These are phyloP conservation scores for Enteromius treurensis DNA, from an alignment of 2,797 vertebrate species.

Conservation along the genomic window DNA sequence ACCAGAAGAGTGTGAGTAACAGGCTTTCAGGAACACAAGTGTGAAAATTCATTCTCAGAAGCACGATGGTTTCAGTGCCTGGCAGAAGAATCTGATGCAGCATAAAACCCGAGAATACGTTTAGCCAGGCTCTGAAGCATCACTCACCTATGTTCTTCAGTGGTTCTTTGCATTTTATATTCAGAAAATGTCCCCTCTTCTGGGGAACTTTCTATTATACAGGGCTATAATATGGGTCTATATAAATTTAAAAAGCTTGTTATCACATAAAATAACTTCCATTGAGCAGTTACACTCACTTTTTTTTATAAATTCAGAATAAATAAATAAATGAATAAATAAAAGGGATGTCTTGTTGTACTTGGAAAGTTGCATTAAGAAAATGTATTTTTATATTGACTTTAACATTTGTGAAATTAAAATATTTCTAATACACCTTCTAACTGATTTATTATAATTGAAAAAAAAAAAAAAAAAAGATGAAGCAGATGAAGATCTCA, in stretches of 20 bases:
- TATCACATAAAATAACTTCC: background rate
- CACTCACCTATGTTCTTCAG: background rate
- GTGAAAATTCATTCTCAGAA: constrained; percentile 1
- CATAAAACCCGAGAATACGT: background rate
- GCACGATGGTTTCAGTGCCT: background rate
- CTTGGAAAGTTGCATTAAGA: background rate
- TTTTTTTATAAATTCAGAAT: background rate
- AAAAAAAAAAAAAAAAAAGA: background rate
- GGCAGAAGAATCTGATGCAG: background rate
- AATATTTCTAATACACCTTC: no score
- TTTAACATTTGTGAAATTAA: background rate
- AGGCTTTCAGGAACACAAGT: background rate
- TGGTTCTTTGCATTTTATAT: background rate
- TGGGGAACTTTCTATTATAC: background rate
- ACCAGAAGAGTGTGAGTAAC: background rate
- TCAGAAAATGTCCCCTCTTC: background rate
- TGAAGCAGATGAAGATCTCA: background rate
- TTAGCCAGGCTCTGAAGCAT: background rate
- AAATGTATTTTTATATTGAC: background rate
- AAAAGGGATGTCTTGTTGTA: background rate
- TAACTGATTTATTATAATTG: background rate
- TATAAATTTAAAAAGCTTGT: background rate
- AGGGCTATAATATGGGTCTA: background rate
- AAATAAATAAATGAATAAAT: background rate
- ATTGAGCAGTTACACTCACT: background rate